Percentiles rank a stretch among this genome's conserved stretches.
phyloP scores from a whole-genome alignment of 2,888 invertebrate species.

The Gnatocerus cornutus region DNA sequence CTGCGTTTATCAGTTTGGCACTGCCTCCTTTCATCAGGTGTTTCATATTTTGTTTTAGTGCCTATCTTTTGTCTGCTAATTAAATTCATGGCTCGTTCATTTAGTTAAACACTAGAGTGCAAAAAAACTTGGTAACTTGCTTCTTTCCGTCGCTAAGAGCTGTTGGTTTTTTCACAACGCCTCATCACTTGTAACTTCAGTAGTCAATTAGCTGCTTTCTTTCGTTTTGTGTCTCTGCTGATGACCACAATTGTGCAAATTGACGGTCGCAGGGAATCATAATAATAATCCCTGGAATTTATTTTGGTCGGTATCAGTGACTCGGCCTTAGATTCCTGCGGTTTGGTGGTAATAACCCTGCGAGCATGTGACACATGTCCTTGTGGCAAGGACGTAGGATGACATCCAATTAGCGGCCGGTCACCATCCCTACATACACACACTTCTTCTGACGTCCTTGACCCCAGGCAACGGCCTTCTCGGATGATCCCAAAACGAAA shows the following conservation, averaged over 20 bases:
- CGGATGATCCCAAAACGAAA: constrained; percentile 54
- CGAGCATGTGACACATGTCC: constrained; percentile 45
- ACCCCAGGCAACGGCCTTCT: constrained; percentile 58
- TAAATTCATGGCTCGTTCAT: constrained; percentile 17
- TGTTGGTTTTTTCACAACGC: constrained; percentile 4
- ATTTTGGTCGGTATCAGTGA: constrained; percentile 39
- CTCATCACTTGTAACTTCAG: constrained; percentile 10
- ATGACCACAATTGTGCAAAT: constrained; percentile 36
- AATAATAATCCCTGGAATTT: constrained; percentile 36
- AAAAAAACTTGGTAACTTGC: no score
- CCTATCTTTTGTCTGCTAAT: constrained; percentile 12
- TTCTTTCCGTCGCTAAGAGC: constrained; percentile 9
- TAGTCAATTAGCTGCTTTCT: constrained; percentile 29
- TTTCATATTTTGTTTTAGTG: constrained; percentile 15
- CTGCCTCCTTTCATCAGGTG: constrained; percentile 34
- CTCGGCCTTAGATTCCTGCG: constrained; percentile 39
- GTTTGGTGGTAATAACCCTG: constrained; percentile 40
- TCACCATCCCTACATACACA: constrained; percentile 40
- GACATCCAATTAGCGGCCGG: constrained; percentile 48
- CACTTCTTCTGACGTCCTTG: constrained; percentile 55
- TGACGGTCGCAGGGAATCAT: constrained; percentile 12
- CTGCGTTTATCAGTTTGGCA: constrained; percentile 33
- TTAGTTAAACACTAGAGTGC: constrained; percentile 17
- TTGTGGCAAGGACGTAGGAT: constrained; percentile 50
- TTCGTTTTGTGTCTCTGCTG: constrained; percentile 28